Evolutionary conservation across 2,113 vertebrate species (phyloP), one percentile per base, ranked within the genome.

Genomic region (Salminus brasiliensis): DNA sequence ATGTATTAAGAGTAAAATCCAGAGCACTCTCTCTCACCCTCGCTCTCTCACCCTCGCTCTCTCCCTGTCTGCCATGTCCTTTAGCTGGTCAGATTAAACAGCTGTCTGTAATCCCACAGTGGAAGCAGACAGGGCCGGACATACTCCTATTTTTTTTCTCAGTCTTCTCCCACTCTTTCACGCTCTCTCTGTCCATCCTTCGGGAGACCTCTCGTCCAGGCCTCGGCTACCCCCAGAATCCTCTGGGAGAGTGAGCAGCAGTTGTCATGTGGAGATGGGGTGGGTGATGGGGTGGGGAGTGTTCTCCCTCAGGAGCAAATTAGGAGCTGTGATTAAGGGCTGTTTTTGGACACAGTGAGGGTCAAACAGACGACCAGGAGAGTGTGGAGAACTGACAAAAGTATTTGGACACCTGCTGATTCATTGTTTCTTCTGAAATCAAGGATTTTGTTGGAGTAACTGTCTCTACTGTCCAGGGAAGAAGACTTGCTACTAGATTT

Each of bases 41-140:
- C 9, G n/a, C 15, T 70, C 45, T 23, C n/a, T 36, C 47, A 16
- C 18, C 80, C 83, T 86, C 85, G 65, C 80, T 77, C 9, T 30
- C n/a, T 62, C 57, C 12, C n/a, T 36, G 65, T 78, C 69, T 81
- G 68, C 84, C 72, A 60, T 72, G 74, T 90, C 86, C 90, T 90
- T 91, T 89, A 88, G 89, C 92, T 88, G 86, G 88, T 90, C 90
- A 93, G 93, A 93, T 93, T 93, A 93, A 93, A 92, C 92, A 94
- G 90, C 90, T 93, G 92, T 92, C 87, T 79, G 76, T 94, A 94
- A 94, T 94, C 93, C 91, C 85, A 85, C 57, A n/a, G 78, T 85
- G 81, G 87, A 81, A 85, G 86, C 83, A 88, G 85, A 67, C 84
- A 59, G 32, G 59, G 47, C 78, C 75, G 43, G 67, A 78, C 79